Evolutionary conservation across 2,888 invertebrate genomes (phyloP).

Genomic region (Ferrisia virgata): DNA sequence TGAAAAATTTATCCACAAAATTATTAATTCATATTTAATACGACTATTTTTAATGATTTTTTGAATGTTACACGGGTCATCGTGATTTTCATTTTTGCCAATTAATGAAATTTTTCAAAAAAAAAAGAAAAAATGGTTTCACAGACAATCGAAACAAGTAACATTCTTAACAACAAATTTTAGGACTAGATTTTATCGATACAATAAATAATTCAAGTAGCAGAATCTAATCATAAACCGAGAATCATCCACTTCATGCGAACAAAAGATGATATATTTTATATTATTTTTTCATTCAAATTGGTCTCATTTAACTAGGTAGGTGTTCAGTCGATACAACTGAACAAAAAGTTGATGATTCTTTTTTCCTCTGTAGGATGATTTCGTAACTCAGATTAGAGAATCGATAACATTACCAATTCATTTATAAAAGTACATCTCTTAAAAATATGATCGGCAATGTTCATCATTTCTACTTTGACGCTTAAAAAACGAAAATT

Average conservation of each 20-base stretch:
- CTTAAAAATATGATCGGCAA: neutral
- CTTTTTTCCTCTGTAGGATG: neutral
- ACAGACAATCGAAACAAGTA: neutral
- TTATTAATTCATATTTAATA: neutral
- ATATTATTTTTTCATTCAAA: neutral
- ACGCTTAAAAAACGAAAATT: neutral
- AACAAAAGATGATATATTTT: neutral
- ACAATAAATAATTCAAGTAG: neutral
- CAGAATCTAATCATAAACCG: neutral
- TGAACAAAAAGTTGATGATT: neutral
- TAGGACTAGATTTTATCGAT: constrained; percentile 11
- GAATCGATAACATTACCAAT: neutral
- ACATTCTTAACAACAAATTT: neutral
- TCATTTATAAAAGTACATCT: neutral
- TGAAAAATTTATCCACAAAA: neutral
- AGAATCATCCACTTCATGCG: neutral
- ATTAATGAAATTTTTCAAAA: neutral
- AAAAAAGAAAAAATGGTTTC: neutral
- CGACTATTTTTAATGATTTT: neutral
- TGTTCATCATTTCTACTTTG: neutral
- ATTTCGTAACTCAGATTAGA: neutral
- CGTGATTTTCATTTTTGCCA: neutral
- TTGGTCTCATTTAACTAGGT: too few species aligned
- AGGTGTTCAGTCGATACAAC: too few species aligned
- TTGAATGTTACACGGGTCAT: neutral